Evolutionary conservation across 2,797 vertebrate genomes (phyloP).

Genomic region (Pelobates cultripes): DNA sequence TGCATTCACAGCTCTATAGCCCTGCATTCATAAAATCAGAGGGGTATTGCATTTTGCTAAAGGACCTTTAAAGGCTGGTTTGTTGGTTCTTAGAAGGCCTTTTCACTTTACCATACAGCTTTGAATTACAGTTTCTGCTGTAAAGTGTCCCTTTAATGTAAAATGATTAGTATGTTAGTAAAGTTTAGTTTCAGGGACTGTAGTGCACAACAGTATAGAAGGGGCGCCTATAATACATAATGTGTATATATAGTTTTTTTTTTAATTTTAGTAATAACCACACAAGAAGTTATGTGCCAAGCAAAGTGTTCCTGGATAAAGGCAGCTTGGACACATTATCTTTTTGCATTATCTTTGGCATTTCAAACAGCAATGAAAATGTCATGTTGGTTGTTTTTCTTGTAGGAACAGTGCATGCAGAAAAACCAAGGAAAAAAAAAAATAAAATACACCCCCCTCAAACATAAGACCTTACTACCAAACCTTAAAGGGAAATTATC

Average conservation of each 20-base stretch:
- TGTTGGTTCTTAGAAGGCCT: too few relatives aligned
- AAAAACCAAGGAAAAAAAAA: neutral
- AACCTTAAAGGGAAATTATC: neutral
- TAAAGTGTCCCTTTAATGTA: neutral
- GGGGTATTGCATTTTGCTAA: too few relatives aligned
- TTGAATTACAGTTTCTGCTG: too few relatives aligned
- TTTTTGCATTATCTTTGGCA: slow-evolving; percentile 44
- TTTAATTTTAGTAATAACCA: neutral
- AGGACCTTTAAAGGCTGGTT: too few relatives aligned
- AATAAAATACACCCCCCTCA: neutral
- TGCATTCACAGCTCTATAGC: too few relatives aligned
- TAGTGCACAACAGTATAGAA: neutral
- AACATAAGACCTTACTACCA: neutral
- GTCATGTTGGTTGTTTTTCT: neutral
- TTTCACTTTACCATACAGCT: too few relatives aligned
- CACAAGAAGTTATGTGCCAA: slow-evolving; percentile 9
- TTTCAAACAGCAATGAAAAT: slow-evolving; percentile 28
- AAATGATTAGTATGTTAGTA: neutral
- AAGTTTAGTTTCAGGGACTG: neutral
- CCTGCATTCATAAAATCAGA: too few relatives aligned
- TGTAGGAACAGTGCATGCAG: slow-evolving; percentile 31
- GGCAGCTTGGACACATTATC: slow-evolving; percentile 18
- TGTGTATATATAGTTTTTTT: slow-evolving; percentile 11
- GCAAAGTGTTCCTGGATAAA: slow-evolving; percentile 8
- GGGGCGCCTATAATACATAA: neutral